phyloP scores from a whole-genome alignment of 2,888 invertebrate species.

The Platycheirus albimanus region DNA sequence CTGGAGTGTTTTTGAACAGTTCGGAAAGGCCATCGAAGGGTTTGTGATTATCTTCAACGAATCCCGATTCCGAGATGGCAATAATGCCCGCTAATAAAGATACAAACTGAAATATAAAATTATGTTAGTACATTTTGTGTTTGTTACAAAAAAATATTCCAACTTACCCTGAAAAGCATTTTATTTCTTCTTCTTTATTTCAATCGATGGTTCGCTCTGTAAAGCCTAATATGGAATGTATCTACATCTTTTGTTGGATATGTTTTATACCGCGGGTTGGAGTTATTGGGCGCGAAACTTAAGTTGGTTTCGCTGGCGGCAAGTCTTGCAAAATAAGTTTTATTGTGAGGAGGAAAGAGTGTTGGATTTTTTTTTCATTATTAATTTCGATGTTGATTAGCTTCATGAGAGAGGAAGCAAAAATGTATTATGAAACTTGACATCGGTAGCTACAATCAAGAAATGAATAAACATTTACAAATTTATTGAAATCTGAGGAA shows the following conservation, averaged over 20 bases:
- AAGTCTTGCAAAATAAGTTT: slow-evolving; percentile 13
- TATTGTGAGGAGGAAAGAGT: slow-evolving; percentile 1
- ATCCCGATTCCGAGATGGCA: neutral
- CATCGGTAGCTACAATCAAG: neutral
- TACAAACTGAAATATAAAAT: neutral
- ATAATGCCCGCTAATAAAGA: neutral
- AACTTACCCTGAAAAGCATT: slow-evolving; percentile 10
- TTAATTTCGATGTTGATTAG: slow-evolving; percentile 5
- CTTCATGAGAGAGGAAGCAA: neutral
- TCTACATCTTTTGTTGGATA: slow-evolving; percentile 29
- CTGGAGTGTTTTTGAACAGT: neutral
- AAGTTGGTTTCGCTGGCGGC: neutral
- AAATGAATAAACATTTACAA: slow-evolving; percentile 11
- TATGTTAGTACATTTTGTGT: neutral
- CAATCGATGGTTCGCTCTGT: slow-evolving; percentile 18
- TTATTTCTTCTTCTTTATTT: neutral
- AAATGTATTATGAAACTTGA: slow-evolving; percentile 6
- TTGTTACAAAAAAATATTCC: neutral
- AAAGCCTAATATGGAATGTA: slow-evolving; percentile 8
- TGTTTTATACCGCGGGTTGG: slow-evolving; percentile 22
- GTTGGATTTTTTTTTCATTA: neutral
- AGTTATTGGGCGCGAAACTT: neutral
- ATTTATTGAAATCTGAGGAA: too few species aligned
- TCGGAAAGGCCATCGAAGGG: neutral
- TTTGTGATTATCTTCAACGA: slow-evolving; percentile 18